Conservation (phyloP, 2,797 vertebrate genomes). For the Furcifer pardalis region DNA sequence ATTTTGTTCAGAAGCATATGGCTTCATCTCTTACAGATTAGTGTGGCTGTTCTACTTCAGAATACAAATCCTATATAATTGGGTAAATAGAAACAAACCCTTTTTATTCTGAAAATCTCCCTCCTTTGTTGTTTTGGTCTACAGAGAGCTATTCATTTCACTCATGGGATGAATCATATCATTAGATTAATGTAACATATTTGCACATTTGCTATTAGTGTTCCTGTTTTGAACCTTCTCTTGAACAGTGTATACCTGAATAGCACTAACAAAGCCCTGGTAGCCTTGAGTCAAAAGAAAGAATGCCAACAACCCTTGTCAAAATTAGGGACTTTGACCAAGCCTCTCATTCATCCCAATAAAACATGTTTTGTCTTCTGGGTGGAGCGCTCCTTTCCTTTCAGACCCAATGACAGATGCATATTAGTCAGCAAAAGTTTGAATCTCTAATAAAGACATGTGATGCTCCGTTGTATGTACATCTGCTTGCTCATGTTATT, state of each 20-base stretch:
- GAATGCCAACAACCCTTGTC: neutral
- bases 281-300: neutral
- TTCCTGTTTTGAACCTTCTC: neutral
- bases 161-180: neutral
- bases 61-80: neutral
- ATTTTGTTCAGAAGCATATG: no score
- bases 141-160: no score
- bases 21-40: no score
- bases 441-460: neutral
- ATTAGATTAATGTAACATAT: neutral
- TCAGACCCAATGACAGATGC: neutral
- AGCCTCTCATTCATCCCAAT: slow-evolving; percentile 5
- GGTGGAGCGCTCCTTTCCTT: neutral
- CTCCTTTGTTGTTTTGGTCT: no score
- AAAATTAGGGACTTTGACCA: neutral
- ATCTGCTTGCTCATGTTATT: neutral
- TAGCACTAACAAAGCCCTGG: neutral
- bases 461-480: neutral
- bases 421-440: neutral
- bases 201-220: neutral
- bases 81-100: neutral
- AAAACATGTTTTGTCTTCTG: neutral
- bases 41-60: no score
- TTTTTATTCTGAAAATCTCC: no score
- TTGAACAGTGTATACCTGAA: neutral